A percentile compares a stretch with the other conserved stretches of the same genome.
These are phyloP conservation scores for Microplitis manilae DNA, from an alignment of 2,888 invertebrate genomes.

Conservation along the genomic window DNA sequence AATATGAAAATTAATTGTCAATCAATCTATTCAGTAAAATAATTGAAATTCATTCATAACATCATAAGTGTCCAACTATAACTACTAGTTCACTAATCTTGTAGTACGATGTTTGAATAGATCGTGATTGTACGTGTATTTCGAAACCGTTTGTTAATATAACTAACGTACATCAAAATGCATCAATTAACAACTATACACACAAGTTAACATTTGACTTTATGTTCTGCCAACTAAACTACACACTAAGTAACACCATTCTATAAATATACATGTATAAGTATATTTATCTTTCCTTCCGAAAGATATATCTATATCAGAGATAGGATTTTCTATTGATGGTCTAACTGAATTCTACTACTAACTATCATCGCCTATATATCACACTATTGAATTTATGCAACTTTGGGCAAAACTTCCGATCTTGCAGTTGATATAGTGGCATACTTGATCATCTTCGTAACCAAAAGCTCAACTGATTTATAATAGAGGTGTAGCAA, in stretches of 20 bases:
- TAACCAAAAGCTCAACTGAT: neutral
- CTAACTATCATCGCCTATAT: conserved; percentile 24
- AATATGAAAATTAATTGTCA: too few relatives aligned
- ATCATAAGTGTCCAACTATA: neutral
- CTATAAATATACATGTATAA: neutral
- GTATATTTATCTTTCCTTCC: neutral
- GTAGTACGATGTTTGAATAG: neutral
- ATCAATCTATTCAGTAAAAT: neutral
- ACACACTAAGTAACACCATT: conserved; percentile 3
- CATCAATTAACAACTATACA: conserved; percentile 31
- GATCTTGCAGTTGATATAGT: conserved; percentile 17
- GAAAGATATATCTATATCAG: conserved; percentile 17
- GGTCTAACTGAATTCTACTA: neutral
- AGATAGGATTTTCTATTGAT: neutral
- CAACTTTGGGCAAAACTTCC: conserved; percentile 16
- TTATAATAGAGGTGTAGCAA: neutral
- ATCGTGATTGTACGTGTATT: conserved; percentile 27
- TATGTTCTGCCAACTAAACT: conserved; percentile 9
- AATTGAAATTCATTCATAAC: neutral
- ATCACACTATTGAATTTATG: conserved; percentile 10
- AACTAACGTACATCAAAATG: conserved; percentile 32
- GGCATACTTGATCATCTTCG: neutral
- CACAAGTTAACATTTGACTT: conserved; percentile 34
- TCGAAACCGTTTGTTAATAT: conserved; percentile 25
- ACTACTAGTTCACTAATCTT: neutral